A percentile compares a stretch with the other conserved stretches of the same genome.
phyloP scores from a whole-genome alignment of 2,113 vertebrate species.

The Vimba vimba region DNA sequence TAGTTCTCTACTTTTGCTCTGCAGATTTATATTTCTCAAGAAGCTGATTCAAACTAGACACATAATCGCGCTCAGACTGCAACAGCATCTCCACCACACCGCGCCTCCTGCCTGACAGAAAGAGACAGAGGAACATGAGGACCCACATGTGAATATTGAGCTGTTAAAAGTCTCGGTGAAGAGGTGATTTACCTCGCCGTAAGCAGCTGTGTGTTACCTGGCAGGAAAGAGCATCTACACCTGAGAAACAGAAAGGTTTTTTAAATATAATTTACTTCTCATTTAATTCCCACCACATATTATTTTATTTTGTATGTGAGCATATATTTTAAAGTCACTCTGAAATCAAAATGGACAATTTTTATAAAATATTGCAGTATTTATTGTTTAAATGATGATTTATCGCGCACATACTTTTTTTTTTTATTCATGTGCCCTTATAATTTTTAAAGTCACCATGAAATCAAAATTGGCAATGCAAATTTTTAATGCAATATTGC shows the following conservation, averaged over 20 bases:
- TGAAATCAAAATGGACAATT: too few relatives aligned
- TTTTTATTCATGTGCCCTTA: too few relatives aligned
- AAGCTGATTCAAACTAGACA: constrained; percentile 72
- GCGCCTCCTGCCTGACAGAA: constrained; percentile 69
- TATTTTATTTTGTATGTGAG: background rate
- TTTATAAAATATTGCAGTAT: too few relatives aligned
- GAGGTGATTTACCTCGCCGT: constrained; percentile 21
- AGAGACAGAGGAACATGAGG: background rate
- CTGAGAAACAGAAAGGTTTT: constrained; percentile 27
- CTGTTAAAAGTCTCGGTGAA: background rate
- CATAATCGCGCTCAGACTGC: constrained; percentile 77
- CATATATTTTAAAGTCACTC: too few relatives aligned
- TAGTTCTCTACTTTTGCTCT: constrained; percentile 68
- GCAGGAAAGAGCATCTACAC: constrained; percentile 22
- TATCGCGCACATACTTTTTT: too few relatives aligned
- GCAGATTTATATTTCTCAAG: constrained; percentile 68
- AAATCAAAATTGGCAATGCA: too few relatives aligned
- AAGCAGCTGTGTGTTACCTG: constrained; percentile 21
- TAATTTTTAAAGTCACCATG: too few relatives aligned
- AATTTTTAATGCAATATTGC: too few relatives aligned
- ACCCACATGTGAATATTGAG: background rate
- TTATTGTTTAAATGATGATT: too few relatives aligned
- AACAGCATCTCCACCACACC: constrained; percentile 74
- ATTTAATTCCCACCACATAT: background rate
- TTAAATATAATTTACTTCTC: background rate